Base-by-base conservation (phyloP, 2,797 vertebrate species). In the Perodicticus potto region DNA sequence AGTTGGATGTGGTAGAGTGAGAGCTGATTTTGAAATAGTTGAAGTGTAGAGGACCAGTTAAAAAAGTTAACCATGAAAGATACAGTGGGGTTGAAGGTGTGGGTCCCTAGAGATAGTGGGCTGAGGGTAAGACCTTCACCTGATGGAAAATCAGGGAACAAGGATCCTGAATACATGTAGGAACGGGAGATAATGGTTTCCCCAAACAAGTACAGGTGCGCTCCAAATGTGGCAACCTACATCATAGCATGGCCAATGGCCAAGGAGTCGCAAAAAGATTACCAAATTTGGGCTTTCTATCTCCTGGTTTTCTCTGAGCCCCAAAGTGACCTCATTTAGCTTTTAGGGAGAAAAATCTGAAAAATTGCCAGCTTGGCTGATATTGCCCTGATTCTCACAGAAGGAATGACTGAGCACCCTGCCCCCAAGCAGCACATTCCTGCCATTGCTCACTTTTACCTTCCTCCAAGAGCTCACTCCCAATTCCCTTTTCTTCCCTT, bases 191-290 rank as follows among this genome's bases (percentile, higher is more conserved):
- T 23, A 3, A 14, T 83, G 63, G 61, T 16, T 76, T 55, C 19
- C 29, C 49, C 45, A 76, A 16, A 3, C 0, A 1, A 25, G 20
- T 14, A 11, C 7, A 0, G 0, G 13, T 20, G 19, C 69, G 9
- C 49, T 83, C 70, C 59, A 74, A 74, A 59, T 11, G 57, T 86
- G 32, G 65, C 65, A 65, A 63, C 45, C 5, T n/a, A 3, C 40
- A n/a, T 65, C 63, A 25, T 55, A 88, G 29, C 1, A 40, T 25
- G 69, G 45, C 49, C 49, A 12, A 43, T 19, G 20, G 45, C 7
- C 34, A 20, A 27, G 3, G 19, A 32, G 9, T 17, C 70, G 37
- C 22, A 67, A 76, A 76, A 91, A 57, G 43, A 37, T 17, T 7
- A 49, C 20, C 37, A 80, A 59, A 27, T 92, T 43, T 88, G 73